Evolutionary conservation across 2,113 vertebrate species (phyloP), one percentile per base, ranked within the genome.

Genomic region (Aphelocoma coerulescens): DNA sequence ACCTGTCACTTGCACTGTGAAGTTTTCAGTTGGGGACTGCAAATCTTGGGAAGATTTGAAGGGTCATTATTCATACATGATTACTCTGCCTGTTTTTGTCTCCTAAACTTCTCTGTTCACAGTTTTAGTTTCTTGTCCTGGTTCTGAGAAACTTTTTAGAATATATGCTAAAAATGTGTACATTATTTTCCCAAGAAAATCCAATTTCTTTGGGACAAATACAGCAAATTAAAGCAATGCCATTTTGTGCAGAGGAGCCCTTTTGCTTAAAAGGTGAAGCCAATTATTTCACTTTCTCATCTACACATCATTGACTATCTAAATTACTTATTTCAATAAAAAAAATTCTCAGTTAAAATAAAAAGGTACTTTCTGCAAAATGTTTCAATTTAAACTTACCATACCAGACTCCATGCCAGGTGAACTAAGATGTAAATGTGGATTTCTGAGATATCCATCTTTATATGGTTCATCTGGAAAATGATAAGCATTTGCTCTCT

Each of bases 371-470:
- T 62, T 91, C 52, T 82, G 28, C 52, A 16, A 85, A 89, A 81
- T 48, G 43, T 67, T 79, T 83, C 33, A 69, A 20, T 52, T 85
- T 67, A 93, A 88, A 96, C 98, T 97, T 84, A 99, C 99, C 98
- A 98, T 97, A 91, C 98, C 97, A 75, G 98, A 95, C 57, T 99
- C 99, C 41, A 97, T 46, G 51, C 92, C 97, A 49, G 99, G 99
- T 72, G 98, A 97, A 77, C 93, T 98, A 74, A 99, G 98, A 74
- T 97, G 95, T 41, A 93, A 35, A 65, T 99, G 99, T 61, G 99
- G 99, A 91, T 98, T 99, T 95, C 99, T 97, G 87, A 99, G 98
- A 96, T 99, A 99, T 5, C 98, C 98, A 37, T 99, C 99, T 97
- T 97, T 98, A 97, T 99, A 98, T 8, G 98, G 97, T 61, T 99